These are phyloP conservation scores for Hydropotes inermis DNA, from an alignment of 2,113 vertebrate genomes.

Conservation along the genomic window DNA sequence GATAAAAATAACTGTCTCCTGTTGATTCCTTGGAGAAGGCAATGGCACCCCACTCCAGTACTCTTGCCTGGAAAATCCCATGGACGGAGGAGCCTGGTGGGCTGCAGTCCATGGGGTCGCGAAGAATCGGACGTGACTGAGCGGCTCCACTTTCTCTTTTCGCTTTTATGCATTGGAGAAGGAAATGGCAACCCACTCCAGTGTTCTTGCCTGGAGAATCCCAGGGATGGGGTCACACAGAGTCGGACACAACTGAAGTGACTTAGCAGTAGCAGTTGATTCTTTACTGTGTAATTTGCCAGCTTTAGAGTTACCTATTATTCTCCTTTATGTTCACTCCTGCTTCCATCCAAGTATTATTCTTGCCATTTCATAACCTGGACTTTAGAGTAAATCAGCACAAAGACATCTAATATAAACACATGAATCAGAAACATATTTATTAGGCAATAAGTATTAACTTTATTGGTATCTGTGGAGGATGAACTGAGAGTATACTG, in stretches of 20 bases:
- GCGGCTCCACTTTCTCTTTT: no score
- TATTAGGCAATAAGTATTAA: background rate
- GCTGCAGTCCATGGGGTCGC: no score
- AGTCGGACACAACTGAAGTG: no score
- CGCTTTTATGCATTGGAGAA: no score
- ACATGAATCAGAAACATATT: background rate
- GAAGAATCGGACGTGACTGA: no score
- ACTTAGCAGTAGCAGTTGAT: background rate
- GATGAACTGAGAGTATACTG: background rate
- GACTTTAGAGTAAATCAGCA: background rate
- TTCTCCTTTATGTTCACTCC: background rate
- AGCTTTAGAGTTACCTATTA: background rate
- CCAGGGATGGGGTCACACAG: no score
- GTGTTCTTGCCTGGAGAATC: no score
- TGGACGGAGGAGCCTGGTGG: no score
- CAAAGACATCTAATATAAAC: background rate
- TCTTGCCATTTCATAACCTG: background rate
- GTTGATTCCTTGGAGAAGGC: background rate
- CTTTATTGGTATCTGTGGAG: background rate
- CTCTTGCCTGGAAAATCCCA: no score
- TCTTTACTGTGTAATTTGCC: background rate
- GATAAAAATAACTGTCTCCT: background rate
- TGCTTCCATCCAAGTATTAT: background rate
- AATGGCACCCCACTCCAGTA: no score
- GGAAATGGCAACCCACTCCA: no score